Base-by-base conservation (phyloP, 1,140 invertebrate genomes). In the Drosophila setifemur region DNA sequence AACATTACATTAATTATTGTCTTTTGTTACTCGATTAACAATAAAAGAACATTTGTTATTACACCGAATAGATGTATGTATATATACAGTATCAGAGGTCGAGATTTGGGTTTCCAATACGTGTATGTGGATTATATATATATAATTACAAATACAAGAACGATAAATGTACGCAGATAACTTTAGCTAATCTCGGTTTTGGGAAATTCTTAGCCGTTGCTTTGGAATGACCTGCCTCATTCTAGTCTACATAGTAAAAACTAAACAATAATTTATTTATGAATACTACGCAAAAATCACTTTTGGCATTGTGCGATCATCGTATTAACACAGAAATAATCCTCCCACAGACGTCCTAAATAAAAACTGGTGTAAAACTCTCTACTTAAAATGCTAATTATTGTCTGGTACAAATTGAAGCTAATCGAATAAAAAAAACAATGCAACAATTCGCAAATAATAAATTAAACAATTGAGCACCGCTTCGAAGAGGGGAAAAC, bases 251-350 rank as follows among this genome's bases (percentile, higher is more conserved):
- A 60, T 54, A 58, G 43, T 77, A 53, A 53, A 52, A 40, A 55
- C 64, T 78, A 85, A 85, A 85, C 47, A 73, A 66, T 40, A 67
- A 63, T 50, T 55, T 86, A 69, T 63, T 75, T 49, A 79, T 50
- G 60, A 86, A 85, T 85, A 85, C 79, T 85, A 74, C 58, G 72
- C 48, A 73, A 79, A n/a, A 85, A 86, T 85, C 81, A 86, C 79
- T 67, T 73, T 67, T 79, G 74, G 74, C 71, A 79, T 85, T 85
- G 81, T 85, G 79, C 79, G 81, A 52, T 64, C 42, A 26, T 63
- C 18, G 49, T 53, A 43, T 57, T 35, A 52, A 60, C 44, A 58
- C 26, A 67, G 44, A 53, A 55, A 54, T n/a, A 43, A 43, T 23
- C 35, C 29, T 39, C 16, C 43, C 54, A 40, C 35, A 25, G 2